Base-by-base conservation (phyloP, 2,113 vertebrate species). In the Verasper variegatus region DNA sequence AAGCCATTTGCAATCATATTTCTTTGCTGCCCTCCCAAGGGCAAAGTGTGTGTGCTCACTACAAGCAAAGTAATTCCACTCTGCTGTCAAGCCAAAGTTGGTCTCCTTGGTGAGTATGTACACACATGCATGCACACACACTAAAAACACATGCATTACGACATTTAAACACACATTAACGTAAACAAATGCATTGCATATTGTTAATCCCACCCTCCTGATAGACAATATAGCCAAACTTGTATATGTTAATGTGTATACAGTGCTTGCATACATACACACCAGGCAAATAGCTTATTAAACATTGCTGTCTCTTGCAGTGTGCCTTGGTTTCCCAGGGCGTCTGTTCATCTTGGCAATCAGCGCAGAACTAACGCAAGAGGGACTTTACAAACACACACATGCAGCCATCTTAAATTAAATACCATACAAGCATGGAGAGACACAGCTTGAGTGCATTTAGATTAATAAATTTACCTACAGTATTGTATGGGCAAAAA, bases 321-420 rank as follows among this genome's bases (percentile, higher is more conserved):
- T 71, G 77, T 83, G 82, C 59, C 86, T 49, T 66, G 49, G 51
- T 82, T 81, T 91, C 85, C 76, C 84, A 67, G 21, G 59, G 76
- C 78, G 74, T 88, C 88, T 91, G 85, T 86, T 88, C 84, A 71
- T 73, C 62, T 75, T 86, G 84, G 82, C 80, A 87, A 66, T 68
- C 31, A 1, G 59, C 13, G 31, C 75, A 82, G 74, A 5, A 17
- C 17, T 17, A 51, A 17, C 5, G 4, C 7, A 5, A 54, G 1
- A 27, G 71, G 85, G 65, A 80, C 23, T 70, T 70, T 42, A 49
- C 24, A 71, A 47, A 80, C n/a, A 80, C 61, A 81, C 74, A 74
- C 72, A 71, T 40, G 11, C 18, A 71, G 17, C 45, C 61, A 68
- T 54, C 51, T 54, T 54, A 2, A 6, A 54, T 49, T 6, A 18